Conservation (phyloP, 1,140 invertebrate species). For the Latrodectus geometricus region DNA sequence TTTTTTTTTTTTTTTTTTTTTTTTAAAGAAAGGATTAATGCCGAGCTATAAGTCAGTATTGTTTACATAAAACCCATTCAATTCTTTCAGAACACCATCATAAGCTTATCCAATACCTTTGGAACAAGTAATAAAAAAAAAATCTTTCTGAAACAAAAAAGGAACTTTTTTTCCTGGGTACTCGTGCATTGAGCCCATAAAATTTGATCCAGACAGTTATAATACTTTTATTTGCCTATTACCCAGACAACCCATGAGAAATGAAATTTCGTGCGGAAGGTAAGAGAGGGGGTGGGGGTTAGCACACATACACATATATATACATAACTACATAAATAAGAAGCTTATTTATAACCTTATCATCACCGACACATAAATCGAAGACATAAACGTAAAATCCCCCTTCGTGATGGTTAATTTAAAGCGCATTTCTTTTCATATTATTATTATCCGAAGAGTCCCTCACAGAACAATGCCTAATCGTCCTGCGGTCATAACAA, state of each 20-base stretch:
- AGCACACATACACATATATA: slow-evolving; percentile 3
- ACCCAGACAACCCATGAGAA: slow-evolving; percentile 39
- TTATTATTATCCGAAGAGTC: slow-evolving; percentile 41
- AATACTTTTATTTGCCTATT: slow-evolving; percentile 61
- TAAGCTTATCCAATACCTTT: too few species aligned
- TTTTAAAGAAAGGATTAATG: too few species aligned
- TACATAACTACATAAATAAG: slow-evolving; percentile 56
- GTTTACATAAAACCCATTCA: too few species aligned
- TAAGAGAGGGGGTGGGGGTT: neutral
- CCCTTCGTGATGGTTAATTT: slow-evolving; percentile 52
- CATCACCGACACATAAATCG: slow-evolving; percentile 62
- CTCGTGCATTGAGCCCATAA: slow-evolving; percentile 51
- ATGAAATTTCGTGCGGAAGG: slow-evolving; percentile 51
- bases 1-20: too few species aligned
- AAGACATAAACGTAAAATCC: slow-evolving; percentile 59
- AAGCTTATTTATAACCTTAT: slow-evolving; percentile 60
- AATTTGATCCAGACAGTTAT: slow-evolving; percentile 58
- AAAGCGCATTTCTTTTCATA: slow-evolving; percentile 54
- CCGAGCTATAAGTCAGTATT: too few species aligned
- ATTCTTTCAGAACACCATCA: too few species aligned
- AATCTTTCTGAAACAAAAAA: too few species aligned
- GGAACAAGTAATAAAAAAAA: too few species aligned
- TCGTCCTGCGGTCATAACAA: slow-evolving; percentile 49
- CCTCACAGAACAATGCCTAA: slow-evolving; percentile 49
- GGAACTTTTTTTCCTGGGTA: neutral